A percentile compares a stretch with the other conserved stretches of the same genome.
Conservation (phyloP, 2,797 vertebrate species). For the Podarcis siculus region DNA sequence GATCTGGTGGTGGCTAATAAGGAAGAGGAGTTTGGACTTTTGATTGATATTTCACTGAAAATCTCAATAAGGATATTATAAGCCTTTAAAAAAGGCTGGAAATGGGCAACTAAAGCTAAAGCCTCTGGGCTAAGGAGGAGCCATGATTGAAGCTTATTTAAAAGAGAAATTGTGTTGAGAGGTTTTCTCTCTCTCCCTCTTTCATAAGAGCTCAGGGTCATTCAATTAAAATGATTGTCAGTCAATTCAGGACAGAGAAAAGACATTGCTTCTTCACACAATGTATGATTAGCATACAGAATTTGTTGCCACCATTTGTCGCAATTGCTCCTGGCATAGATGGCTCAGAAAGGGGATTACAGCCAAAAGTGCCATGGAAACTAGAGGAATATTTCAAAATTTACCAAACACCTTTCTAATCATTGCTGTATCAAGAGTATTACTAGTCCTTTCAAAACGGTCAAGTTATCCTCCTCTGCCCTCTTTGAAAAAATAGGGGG, state of each 20-base stretch:
- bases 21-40: too few relatives aligned
- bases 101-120: not conserved
- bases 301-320: not conserved
- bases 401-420: not conserved
- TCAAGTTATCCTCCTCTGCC: not conserved
- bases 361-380: not conserved
- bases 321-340: too few relatives aligned
- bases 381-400: not conserved
- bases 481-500: not conserved
- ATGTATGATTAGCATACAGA: not conserved
- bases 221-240: not conserved
- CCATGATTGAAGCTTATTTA: not conserved
- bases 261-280: not conserved
- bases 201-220: not conserved
- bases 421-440: not conserved
- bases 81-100: too few relatives aligned
- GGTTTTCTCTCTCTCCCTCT: not conserved
- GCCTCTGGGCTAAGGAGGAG: not conserved
- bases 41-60: too few relatives aligned
- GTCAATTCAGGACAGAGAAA: too few relatives aligned
- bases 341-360: not conserved
- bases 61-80: not conserved
- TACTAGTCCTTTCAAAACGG: not conserved
- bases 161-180: not conserved
- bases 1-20: too few relatives aligned